phyloP scores from a whole-genome alignment of 2,888 invertebrate genomes.

The Parthenolecanium corni region DNA sequence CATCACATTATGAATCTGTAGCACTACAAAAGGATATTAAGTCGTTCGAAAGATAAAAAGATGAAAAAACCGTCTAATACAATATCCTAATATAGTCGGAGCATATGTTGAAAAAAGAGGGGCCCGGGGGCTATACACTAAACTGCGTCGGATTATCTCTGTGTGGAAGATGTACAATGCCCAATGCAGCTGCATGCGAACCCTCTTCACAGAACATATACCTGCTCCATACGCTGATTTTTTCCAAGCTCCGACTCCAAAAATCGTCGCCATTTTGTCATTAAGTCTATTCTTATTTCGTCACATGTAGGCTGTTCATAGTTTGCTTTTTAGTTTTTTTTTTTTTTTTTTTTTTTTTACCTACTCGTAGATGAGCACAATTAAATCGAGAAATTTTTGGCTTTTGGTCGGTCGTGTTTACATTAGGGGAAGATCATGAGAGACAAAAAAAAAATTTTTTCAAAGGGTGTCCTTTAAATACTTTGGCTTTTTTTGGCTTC shows the following conservation, averaged over 20 bases:
- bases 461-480: no score
- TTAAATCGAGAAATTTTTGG: not conserved
- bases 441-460: no score
- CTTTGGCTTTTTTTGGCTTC: no score
- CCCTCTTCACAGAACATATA: not conserved
- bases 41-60: constrained; percentile 17
- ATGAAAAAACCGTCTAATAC: constrained; percentile 25
- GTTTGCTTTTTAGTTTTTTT: not conserved
- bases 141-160: constrained; percentile 20
- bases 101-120: constrained; percentile 12
- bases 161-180: constrained; percentile 2
- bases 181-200: constrained; percentile 20
- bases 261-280: constrained; percentile 15
- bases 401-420: not conserved
- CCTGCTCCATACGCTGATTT: not conserved
- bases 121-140: constrained; percentile 16
- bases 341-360: no score
- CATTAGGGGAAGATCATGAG: no score
- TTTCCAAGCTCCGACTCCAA: not conserved
- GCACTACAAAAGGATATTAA: constrained; percentile 1
- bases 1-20: not conserved
- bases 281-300: not conserved
- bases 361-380: no score
- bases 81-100: constrained; percentile 23
- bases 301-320: not conserved